Evolutionary conservation across 1,140 invertebrate genomes (phyloP), one percentile per base, ranked within the genome.

Genomic region (Brachionus plicatilis): DNA sequence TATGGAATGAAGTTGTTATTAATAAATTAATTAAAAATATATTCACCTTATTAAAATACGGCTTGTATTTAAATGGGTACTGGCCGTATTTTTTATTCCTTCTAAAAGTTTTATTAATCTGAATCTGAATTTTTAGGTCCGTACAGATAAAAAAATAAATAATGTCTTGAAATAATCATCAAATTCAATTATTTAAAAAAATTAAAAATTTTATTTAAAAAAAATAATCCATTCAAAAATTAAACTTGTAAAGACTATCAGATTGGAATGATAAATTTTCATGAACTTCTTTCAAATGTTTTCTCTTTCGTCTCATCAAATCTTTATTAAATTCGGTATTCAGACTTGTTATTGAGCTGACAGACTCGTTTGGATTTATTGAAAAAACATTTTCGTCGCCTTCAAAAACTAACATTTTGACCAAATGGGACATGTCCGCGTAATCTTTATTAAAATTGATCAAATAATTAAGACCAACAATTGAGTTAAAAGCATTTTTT

Each of bases 361-460:
- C 5, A 8, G 53, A 60, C 20, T 60, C 20, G 20, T 60, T 60
- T 24, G 53, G 53, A 60, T 60, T 60, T 20, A 20, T 20, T 60
- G 53, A 60, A 60, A 60, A 60, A 60, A 60, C 53, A 43, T 43
- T 5, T 17, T 72, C 41, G 20, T 43, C 41, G 20, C 68, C 68
- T 7, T 41, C 33, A 72, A 37, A 43, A n/a, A 72, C 8, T 17
- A 72, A 1, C 68, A 72, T 72, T 72, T 72, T 72, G 8, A 43
- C 68, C 29, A 41, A 41, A 17, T 72, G 68, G 7, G 68, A 72
- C 68, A 72, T 72, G 17, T 72, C 68, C n/a, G 68, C 68, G 43
- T 41, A 72, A 72, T 72, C 68, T 43, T 72, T 37, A 41, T 72
- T 72, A 41, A 72, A 72, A 43, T 72, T 43, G 4, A 72, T 43